phyloP scores from a whole-genome alignment of 2,113 vertebrate species.

The Pavo muticus region DNA sequence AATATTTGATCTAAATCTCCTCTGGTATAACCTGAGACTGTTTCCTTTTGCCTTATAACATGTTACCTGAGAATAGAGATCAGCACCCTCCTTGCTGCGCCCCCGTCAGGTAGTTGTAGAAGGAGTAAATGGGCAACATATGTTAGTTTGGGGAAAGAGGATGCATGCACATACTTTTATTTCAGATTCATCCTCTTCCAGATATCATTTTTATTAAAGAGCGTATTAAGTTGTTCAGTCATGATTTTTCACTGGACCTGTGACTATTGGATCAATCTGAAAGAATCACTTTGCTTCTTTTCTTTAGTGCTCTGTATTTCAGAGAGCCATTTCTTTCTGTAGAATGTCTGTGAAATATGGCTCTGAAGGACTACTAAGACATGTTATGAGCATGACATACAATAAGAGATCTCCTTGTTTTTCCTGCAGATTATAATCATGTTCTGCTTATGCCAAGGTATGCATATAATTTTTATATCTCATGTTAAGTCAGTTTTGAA shows the following conservation, averaged over 20 bases:
- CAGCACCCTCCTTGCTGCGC: neutral
- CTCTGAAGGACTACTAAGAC: neutral
- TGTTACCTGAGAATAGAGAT: neutral
- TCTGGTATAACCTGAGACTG: neutral
- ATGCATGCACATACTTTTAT: neutral
- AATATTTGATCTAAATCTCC: neutral
- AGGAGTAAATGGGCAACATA: neutral
- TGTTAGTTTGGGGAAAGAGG: neutral
- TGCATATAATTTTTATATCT: neutral
- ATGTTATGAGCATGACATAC: rapidly evolving
- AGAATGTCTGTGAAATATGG: rapidly evolving
- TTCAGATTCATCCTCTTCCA: neutral
- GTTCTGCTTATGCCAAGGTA: neutral
- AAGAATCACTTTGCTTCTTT: neutral
- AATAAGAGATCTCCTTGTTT: neutral
- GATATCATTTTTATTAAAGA: neutral
- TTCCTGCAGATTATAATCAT: neutral
- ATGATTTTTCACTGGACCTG: rapidly evolving
- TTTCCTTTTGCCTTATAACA: neutral
- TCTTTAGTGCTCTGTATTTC: neutral
- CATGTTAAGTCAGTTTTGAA: neutral
- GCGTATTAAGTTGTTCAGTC: neutral
- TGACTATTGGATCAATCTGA: neutral
- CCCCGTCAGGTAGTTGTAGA: neutral
- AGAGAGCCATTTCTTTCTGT: rapidly evolving